Evolutionary conservation across 2,888 invertebrate species (phyloP).

Genomic region (Siphonodentalium dalli): DNA sequence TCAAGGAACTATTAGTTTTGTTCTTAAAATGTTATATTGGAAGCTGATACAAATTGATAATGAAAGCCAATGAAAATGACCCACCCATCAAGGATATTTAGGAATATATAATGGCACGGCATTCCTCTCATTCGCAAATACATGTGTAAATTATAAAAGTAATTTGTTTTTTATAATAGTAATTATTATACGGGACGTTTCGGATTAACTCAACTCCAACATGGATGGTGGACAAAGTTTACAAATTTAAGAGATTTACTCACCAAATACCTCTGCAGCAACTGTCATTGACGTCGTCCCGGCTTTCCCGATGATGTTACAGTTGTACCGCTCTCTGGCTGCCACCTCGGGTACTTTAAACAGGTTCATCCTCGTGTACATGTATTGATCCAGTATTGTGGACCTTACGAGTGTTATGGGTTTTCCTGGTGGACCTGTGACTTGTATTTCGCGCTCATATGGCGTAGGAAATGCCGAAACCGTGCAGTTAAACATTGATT

Average conservation of each 20-base stretch:
- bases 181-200: no score
- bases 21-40: no score
- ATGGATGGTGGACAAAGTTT: no score
- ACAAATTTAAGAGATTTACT: conserved; percentile 19
- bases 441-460: conserved; percentile 37
- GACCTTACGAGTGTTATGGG: conserved; percentile 38
- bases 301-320: conserved; percentile 42
- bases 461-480: conserved; percentile 52
- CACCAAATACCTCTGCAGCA: conserved; percentile 44
- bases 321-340: conserved; percentile 45
- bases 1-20: no score
- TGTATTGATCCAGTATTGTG: conserved; percentile 32
- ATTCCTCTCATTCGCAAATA: no score
- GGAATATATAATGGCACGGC: no score
- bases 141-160: no score
- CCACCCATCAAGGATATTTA: no score
- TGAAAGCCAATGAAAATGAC: no score
- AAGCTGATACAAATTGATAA: no score
- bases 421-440: conserved; percentile 38
- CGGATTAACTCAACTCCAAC: no score
- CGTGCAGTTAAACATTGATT: conserved; percentile 51
- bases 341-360: conserved; percentile 42
- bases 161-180: no score
- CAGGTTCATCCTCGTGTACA: conserved; percentile 42
- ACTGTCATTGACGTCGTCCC: conserved; percentile 44